Evolutionary conservation across 2,888 invertebrate species (phyloP), one percentile per base, ranked within the genome.

Genomic region (Drosophila acutilabella): DNA sequence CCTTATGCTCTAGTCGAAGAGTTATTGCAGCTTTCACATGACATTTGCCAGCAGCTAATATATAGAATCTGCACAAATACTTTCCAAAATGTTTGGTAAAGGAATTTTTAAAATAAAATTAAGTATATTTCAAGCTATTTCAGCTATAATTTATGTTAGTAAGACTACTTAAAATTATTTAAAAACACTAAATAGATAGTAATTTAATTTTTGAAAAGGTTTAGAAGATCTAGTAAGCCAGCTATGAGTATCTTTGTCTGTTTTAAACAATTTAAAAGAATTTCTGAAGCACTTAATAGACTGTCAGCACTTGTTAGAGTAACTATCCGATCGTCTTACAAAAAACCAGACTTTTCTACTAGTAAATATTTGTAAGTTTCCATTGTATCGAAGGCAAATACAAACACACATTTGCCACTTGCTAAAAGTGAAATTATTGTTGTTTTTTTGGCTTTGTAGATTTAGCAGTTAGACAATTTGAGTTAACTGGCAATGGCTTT

Each of bases 351-450:
- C 30, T 16, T 33, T 18, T 6, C 41, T 56, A 48, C 59, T 57
- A 57, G 30, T 41, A 48, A 38, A 40, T 71, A 65, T 80, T 85
- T 69, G 64, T 54, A 54, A 44, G 48, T 65, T 64, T 60, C 26
- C 54, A 52, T 71, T 70, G 47, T 78, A 6, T 54, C 30, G 10
- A 36, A 64, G 47, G 60, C 68, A 64, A 70, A 68, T 64, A 80
- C 51, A 18, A 70, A 68, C 70, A 80, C 51, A 18, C 14, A 20
- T 57, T 56, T 26, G 71, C 64, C 60, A 85, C 68, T 80, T 81
- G 85, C 87, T 85, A 89, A 85, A 85, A 85, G 85, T 89, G 85
- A 85, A 85, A 85, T 80, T 89, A 87, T 75, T 73, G 73, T 74
- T 78, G 62, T 78, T 82, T 71, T 54, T 69, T 61, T 57, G 18